phyloP scores from a whole-genome alignment of 2,888 invertebrate species.

The Crocallis elinguaria region DNA sequence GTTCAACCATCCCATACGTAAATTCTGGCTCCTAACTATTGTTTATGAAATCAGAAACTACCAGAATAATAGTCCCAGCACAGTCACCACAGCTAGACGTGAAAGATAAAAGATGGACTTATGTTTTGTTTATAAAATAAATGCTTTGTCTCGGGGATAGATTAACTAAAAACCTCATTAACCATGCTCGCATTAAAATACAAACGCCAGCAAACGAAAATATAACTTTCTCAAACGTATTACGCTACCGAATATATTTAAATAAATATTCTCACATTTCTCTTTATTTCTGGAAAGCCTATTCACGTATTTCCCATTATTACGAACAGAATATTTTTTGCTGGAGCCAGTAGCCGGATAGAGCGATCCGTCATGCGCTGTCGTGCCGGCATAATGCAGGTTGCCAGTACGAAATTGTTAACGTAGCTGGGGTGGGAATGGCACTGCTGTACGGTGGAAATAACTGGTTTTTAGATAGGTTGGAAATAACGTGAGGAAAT shows the following conservation, averaged over 20 bases:
- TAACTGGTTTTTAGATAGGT: not conserved
- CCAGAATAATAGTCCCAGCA: too few relatives aligned
- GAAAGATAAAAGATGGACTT: too few relatives aligned
- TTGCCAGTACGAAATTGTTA: conserved; percentile 65
- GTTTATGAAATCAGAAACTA: too few relatives aligned
- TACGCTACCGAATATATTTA: not conserved
- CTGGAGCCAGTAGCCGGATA: conserved; percentile 39
- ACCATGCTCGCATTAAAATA: too few relatives aligned
- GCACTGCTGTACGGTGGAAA: conserved; percentile 17
- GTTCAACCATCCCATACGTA: too few relatives aligned
- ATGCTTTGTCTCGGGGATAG: too few relatives aligned
- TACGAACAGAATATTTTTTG: conserved; percentile 42
- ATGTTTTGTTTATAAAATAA: too few relatives aligned
- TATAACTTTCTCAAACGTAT: not conserved
- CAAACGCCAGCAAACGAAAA: too few relatives aligned
- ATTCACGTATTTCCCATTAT: conserved; percentile 35
- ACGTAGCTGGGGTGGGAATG: conserved; percentile 34
- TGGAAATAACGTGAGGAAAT: not conserved
- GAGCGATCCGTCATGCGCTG: conserved; percentile 66
- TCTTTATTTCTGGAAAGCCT: conserved; percentile 26
- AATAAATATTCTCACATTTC: conserved; percentile 9
- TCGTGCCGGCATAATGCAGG: conserved; percentile 64
- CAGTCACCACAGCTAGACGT: too few relatives aligned
- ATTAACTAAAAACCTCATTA: too few relatives aligned
- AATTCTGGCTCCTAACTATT: too few relatives aligned